Evolutionary conservation across 2,113 vertebrate species (phyloP).

Genomic region (Todiramphus chloris): DNA sequence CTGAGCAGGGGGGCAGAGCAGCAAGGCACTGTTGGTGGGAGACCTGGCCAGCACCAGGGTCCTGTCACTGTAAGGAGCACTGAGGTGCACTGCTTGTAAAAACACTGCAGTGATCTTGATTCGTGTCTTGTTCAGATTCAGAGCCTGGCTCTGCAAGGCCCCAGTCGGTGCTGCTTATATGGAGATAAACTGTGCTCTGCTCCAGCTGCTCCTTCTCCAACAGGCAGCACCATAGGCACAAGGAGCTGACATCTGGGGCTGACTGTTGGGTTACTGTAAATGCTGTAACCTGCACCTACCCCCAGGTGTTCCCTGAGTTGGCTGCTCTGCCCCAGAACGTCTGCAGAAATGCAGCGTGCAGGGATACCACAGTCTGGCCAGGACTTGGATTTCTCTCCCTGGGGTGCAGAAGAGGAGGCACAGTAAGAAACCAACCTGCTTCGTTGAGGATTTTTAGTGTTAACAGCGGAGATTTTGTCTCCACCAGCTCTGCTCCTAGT

Average conservation of each 20-base stretch:
- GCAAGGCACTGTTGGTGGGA: constrained; percentile 10
- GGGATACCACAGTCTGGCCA: not conserved
- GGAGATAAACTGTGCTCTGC: not conserved
- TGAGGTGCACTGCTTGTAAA: not conserved
- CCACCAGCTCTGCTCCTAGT: not conserved
- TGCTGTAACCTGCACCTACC: not conserved
- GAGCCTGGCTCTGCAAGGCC: not conserved
- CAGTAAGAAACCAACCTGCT: not conserved
- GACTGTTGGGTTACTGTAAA: not conserved
- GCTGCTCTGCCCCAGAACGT: not conserved
- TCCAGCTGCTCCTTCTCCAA: not conserved
- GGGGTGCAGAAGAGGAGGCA: not conserved
- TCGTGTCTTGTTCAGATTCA: not conserved
- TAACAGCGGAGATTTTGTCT: not conserved
- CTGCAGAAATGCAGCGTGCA: not conserved
- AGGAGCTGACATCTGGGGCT: not conserved
- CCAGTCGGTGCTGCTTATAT: not conserved
- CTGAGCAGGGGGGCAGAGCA: not conserved
- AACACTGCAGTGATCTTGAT: rapidly evolving
- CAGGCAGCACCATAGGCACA: not conserved
- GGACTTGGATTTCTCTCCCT: not conserved
- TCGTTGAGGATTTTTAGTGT: not conserved
- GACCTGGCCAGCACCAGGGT: not conserved
- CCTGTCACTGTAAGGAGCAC: not conserved
- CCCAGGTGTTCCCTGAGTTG: not conserved